Evolutionary conservation across 1,140 invertebrate species (phyloP), one percentile per base, ranked within the genome.

Genomic region (Halesus radiatus): DNA sequence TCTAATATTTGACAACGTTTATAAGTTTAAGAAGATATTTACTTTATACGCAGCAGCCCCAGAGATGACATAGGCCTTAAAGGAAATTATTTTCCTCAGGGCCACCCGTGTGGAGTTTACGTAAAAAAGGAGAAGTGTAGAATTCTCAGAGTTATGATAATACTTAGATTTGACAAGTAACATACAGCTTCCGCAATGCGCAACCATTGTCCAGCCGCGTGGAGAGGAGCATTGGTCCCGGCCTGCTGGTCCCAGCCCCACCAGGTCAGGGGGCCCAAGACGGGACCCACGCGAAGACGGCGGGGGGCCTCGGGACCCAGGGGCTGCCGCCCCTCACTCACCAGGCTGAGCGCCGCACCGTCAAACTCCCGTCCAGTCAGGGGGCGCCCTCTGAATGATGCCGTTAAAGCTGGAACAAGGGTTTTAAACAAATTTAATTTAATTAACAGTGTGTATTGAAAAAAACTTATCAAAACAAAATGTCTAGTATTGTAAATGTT

Each of bases 361-460:
- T 7, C 3, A 1, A 58, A 7, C 22, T 13, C 23, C 3, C 7
- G 8, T 5, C 72, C 72, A 0, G 32, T 16, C 52, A 74, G 32
- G 4, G 72, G 72, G 2, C 29, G 50, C 8, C 72, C 72, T 15
- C 72, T 18, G 23, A 74, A 54, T 1, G 72, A 74, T n/a, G 72
- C 72, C 10, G 52, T 74, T 2, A 10, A 56, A 32, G 53, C 72
- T 74, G 15, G 1, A 74, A 74, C 15, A 29, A 13, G 37, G 1
- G 1, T 13, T 8, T 8, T 13, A 16, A 29, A 64, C 0, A 29
- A 29, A 29, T 29, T 29, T 29, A 5, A 29, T 29, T 2, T 29
- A 29, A n/a, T n/a, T n/a, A n/a, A n/a, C n/a, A n/a, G n/a, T n/a
- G n/a, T n/a, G n/a, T n/a, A n/a, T n/a, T n/a, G n/a, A n/a, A n/a